Evolutionary conservation across 2,888 invertebrate genomes (phyloP).

Genomic region (Helleia helle): DNA sequence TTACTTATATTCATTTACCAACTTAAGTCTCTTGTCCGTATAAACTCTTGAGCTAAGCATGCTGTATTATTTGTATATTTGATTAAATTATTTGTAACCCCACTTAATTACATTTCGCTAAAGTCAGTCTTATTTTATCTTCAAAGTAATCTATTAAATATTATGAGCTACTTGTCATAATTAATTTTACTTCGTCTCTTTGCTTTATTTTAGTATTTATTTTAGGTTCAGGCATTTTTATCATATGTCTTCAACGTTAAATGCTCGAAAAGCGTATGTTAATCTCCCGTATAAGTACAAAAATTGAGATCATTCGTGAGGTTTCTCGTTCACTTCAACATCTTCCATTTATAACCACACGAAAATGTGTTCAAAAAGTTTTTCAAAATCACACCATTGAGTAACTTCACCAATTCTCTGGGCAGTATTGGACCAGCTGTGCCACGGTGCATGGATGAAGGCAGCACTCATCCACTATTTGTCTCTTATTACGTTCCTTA

Average conservation of each 20-base stretch:
- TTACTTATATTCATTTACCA: no score
- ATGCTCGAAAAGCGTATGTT: not conserved
- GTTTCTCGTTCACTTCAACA: constrained; percentile 10
- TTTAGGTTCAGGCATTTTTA: not conserved
- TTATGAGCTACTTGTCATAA: not conserved
- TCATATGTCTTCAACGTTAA: not conserved
- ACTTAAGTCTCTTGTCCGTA: no score
- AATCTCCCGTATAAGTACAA: constrained; percentile 5
- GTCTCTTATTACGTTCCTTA: constrained; percentile 36
- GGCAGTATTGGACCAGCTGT: constrained; percentile 52
- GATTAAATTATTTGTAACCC: no score
- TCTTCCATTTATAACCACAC: not conserved
- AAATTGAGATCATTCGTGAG: constrained; percentile 22
- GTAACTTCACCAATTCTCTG: constrained; percentile 46
- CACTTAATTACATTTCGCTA: not conserved
- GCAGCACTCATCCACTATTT: constrained; percentile 50
- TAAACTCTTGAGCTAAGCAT: no score
- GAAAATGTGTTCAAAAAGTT: not conserved
- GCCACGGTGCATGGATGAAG: constrained; percentile 41
- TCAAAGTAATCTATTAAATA: not conserved
- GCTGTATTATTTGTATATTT: no score
- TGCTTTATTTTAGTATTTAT: not conserved
- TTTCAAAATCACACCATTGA: not conserved
- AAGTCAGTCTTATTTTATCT: not conserved
- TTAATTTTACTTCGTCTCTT: not conserved